Evolutionary conservation across 1,140 invertebrate species (phyloP), one percentile per base, ranked within the genome.

Genomic region (Drosophila pallidifrons): DNA sequence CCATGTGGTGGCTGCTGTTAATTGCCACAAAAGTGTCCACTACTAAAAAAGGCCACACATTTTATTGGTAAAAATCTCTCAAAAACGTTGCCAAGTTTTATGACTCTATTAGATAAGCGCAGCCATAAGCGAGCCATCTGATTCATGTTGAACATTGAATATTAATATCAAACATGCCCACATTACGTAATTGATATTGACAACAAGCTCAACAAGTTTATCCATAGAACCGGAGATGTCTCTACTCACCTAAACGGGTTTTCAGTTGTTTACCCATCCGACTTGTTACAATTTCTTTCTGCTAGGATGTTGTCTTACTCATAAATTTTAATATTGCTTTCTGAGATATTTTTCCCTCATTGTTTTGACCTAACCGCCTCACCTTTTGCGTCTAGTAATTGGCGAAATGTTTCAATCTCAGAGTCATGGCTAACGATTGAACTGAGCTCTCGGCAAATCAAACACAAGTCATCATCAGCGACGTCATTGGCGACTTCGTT

Each of bases 361-460:
- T 75, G 64, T 66, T 73, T 32, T 86, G 72, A 79, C 71, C 70
- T 67, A 25, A 49, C 15, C 15, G 57, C 38, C 43, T 68, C 61
- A 83, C 77, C 80, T 80, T 72, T 59, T 82, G 58, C 65, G 47
- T 79, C 73, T 63, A 35, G 38, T 74, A 85, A 82, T 86, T 79
- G 82, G 68, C 80, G 49, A 87, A 87, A 88, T 87, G 83, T 82
- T 86, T 86, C 80, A 87, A 88, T 88, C 81, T 49, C 65, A 61
- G 57, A 66, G 51, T 54, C 30, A 54, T 54, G 51, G 51, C 51
- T 10, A 54, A 35, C 13, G 2, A 35, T 43, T 41, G 11, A 28
- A 8, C 32, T 16, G 11, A 45, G 41, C 38, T 70, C 60, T 65
- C 13, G 57, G 57, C 80, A 89, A 82, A 88, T 75, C 80, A 78